A percentile compares a stretch with the other conserved stretches of the same genome.
Conservation (phyloP, 2,113 vertebrate genomes). For the Cryptomyrus ogoouensis region DNA sequence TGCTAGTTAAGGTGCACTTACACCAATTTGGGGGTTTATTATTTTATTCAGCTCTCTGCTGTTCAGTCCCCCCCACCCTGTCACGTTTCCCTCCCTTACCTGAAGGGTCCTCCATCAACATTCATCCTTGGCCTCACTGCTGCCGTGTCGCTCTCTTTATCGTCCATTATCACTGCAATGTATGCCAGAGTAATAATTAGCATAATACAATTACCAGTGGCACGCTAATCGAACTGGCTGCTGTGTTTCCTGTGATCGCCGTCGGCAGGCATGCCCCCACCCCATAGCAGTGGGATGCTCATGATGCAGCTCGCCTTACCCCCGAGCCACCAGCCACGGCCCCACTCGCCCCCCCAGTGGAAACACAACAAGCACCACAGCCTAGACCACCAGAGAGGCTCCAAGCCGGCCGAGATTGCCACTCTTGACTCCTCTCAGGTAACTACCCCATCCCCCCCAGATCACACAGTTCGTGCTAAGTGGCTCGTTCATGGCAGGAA, state of each 20-base stretch:
- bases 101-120: background rate
- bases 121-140: background rate
- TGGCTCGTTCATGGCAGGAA: background rate
- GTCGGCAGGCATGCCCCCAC: constrained; percentile 57
- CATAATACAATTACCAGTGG: background rate
- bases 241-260: background rate
- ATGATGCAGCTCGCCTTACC: constrained; percentile 89
- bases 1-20: background rate
- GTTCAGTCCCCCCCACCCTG: background rate
- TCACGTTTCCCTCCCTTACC: background rate
- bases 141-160: background rate
- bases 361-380: constrained; percentile 84
- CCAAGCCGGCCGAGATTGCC: constrained; percentile 68
- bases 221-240: background rate
- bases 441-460: constrained; percentile 12
- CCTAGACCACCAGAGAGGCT: constrained; percentile 73
- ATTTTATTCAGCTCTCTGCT: background rate
- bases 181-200: background rate
- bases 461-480: background rate
- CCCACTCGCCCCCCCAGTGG: constrained; percentile 81
- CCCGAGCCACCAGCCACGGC: constrained; percentile 70
- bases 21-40: background rate
- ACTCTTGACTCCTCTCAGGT: constrained; percentile 78
- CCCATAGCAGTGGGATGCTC: constrained; percentile 72
- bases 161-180: background rate